Evolutionary conservation across 2,888 invertebrate genomes (phyloP), one percentile per base, ranked within the genome.

Genomic region (Coenonympha glycerion): DNA sequence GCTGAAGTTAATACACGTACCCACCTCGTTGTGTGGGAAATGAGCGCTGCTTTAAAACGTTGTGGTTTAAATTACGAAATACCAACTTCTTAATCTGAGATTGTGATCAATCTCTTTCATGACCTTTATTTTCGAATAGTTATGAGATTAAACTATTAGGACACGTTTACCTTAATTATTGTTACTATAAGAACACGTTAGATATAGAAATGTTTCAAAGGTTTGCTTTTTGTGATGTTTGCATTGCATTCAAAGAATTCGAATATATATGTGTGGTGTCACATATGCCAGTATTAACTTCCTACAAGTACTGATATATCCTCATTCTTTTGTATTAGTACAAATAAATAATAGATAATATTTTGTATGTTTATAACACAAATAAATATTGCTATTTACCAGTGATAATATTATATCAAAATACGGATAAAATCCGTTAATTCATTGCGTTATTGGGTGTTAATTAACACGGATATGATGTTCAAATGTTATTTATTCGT

Each of bases 11-110:
- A 64, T 70, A 71, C 68, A 70, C 71, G 68, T 71, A 57, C 52
- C n/a, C n/a, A n/a, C n/a, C n/a, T 55, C 60, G 59, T 62, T 69
- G 71, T 73, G 74, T 77, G 76, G 71, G 73, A 78, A 79, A 71
- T 65, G 58, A 55, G 66, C 61, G 61, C 60, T 65, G 65, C 68
- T 69, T 56, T 63, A 69, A 68, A 67, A 61, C 59, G 66, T 69
- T 68, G 68, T 72, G 65, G 67, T 66, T 68, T 66, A 68, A 65
- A 59, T 76, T 68, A 66, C 60, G 76, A 71, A 78, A 76, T 64
- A 57, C 47, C 51, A 9, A 33, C n/a, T 16, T 33, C 65, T 58
- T 61, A 59, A 60, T 53, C 59, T 28, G 8, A 28, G 11, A 41
- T 41, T 19, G 28, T 21, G 8, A 3, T 6, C n/a, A n/a, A n/a